Evolutionary conservation across 2,888 invertebrate species (phyloP), one percentile per base, ranked within the genome.

Genomic region (Pantelozetes paolii): DNA sequence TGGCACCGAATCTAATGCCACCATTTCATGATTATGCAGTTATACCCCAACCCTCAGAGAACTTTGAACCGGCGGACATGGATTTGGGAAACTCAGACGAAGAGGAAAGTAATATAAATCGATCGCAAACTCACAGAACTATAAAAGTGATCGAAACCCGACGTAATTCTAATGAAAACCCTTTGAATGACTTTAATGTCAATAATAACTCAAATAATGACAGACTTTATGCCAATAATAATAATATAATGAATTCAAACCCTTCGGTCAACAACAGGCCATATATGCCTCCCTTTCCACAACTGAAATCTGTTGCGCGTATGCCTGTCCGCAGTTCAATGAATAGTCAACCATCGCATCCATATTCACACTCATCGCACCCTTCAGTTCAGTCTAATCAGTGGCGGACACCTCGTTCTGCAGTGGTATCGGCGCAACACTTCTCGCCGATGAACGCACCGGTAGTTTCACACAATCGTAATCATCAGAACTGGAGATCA

Each of bases 11-110:
- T 71, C 28, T 32, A 32, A 59, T 40, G 57, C 59, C 59, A 72
- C 8, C 26, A 8, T 59, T 26, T 59, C 57, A 59, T 32, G 45
- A 42, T 15, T 54, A 32, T 15, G 15, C 26, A 57, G 2, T 26
- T 5, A 20, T 48, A 26, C 20, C 1, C 48, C 30, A 45, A n/a
- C 40, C 74, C 13, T 32, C 18, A 15, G 76, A 77, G 57, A 71
- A 74, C n/a, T 76, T 75, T 50, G 76, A 78, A 50, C 75, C 75
- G 11, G 73, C 77, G 6, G 76, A 77, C 32, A 77, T 78, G 77
- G 78, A 77, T 59, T 42, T 77, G n/a, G 77, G 76, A 9, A 73
- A 75, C 71, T 74, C 76, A 8, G 59, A 74, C n/a, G 76, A 76
- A 13, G 76, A 75, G 54, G 75, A 73, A 1, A 18, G n/a, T 8